A percentile compares a stretch with the other conserved stretches of the same genome.
These are phyloP conservation scores for Ptychadena robeensis DNA, from an alignment of 2,797 vertebrate genomes.

Conservation along the genomic window DNA sequence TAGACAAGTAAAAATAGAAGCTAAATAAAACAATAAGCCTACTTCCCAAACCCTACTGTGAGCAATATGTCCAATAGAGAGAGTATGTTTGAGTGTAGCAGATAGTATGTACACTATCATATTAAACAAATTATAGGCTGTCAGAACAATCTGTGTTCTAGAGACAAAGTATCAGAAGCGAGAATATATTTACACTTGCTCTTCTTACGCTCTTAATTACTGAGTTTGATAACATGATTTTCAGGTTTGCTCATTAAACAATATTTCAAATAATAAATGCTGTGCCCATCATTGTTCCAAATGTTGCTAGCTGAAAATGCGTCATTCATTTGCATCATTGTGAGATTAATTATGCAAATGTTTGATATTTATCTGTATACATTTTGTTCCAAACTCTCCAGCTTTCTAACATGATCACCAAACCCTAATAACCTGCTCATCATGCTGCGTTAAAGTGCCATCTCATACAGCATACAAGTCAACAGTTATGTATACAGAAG, in stretches of 20 bases:
- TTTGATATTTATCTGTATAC: not conserved
- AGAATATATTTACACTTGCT: conserved; percentile 1
- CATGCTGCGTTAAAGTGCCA: conserved; percentile 4
- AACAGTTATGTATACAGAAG: too few species aligned
- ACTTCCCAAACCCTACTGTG: conserved; percentile 6
- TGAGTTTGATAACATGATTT: not conserved
- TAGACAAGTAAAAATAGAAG: not conserved
- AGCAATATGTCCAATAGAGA: conserved; percentile 33
- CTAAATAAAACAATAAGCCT: conserved; percentile 35
- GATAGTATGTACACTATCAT: conserved; percentile 41
- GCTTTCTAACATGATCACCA: not conserved
- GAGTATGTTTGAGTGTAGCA: not conserved
- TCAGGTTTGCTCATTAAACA: not conserved
- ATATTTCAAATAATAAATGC: not conserved
- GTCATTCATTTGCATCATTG: not conserved
- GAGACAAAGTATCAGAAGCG: conserved; percentile 49
- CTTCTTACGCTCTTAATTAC: conserved; percentile 5
- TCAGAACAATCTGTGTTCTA: conserved; percentile 58
- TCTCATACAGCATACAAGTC: too few species aligned
- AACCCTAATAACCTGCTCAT: not conserved
- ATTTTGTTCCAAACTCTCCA: not conserved
- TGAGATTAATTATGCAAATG: not conserved
- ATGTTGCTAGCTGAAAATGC: not conserved
- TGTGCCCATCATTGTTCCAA: not conserved
- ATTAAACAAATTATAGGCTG: conserved; percentile 62